These are phyloP conservation scores for Fukomys damarensis DNA, from an alignment of 2,113 vertebrate species.

Conservation along the genomic window DNA sequence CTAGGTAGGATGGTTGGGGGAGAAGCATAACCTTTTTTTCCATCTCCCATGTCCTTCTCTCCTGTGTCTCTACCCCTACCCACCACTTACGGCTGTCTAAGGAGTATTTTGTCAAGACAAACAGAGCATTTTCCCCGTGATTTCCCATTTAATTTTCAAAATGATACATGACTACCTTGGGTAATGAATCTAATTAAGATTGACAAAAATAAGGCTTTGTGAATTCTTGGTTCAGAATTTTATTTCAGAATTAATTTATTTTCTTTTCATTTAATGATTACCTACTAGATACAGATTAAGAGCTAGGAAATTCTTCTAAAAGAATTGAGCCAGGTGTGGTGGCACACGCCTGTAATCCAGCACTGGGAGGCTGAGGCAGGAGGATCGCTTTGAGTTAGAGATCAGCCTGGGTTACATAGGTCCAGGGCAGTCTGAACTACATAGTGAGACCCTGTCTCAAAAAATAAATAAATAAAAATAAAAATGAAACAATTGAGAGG, in stretches of 20 bases:
- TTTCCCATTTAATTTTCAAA: conserved; percentile 27
- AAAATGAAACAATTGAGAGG: not conserved
- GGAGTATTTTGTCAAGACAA: not conserved
- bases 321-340: too few relatives aligned
- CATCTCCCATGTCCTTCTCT: not conserved
- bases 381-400: too few relatives aligned
- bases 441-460: too few relatives aligned
- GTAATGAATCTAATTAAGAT: not conserved
- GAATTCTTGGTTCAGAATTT: conserved; percentile 28
- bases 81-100: not conserved
- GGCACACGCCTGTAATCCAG: too few relatives aligned
- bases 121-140: not conserved
- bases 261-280: not conserved
- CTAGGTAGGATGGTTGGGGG: not conserved
- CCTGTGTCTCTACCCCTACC: not conserved
- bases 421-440: too few relatives aligned
- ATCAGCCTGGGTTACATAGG: too few relatives aligned
- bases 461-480: too few relatives aligned
- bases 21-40: not conserved
- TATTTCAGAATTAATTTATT: not conserved
- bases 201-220: not conserved
- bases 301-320: conserved; percentile 24
- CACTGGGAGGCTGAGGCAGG: too few relatives aligned
- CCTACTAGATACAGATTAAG: not conserved
- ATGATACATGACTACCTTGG: not conserved